Evolutionary conservation across 2,113 vertebrate genomes (phyloP).

Genomic region (Trichechus manatus): DNA sequence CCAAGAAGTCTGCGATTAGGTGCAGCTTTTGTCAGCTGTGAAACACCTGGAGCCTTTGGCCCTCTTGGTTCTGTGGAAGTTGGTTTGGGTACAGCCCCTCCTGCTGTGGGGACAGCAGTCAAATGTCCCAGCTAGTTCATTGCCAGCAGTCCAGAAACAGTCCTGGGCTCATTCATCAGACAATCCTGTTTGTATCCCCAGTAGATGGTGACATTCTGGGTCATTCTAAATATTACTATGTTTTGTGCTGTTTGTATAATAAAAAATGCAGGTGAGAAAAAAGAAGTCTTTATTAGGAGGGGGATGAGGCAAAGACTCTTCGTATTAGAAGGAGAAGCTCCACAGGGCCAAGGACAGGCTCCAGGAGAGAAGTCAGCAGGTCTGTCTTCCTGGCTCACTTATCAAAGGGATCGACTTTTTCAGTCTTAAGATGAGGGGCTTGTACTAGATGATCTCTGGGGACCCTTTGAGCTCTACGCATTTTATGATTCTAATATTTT

Average conservation of each 20-base stretch:
- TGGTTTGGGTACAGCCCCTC: neutral
- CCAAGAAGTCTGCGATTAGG: neutral
- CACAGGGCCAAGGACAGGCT: neutral
- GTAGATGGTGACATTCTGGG: neutral
- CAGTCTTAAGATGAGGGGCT: neutral
- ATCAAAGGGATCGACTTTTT: neutral
- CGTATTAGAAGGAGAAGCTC: neutral
- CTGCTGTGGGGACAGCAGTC: neutral
- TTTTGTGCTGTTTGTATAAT: neutral
- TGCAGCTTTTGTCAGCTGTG: neutral
- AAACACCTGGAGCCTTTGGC: neutral
- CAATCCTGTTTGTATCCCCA: neutral
- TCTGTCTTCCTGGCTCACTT: neutral
- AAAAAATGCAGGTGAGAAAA: neutral
- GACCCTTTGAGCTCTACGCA: neutral
- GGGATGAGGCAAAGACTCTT: neutral
- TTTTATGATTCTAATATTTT: constrained; percentile 51
- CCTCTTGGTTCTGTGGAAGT: neutral
- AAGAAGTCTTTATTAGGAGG: neutral
- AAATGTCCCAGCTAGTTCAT: neutral
- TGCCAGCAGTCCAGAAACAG: neutral
- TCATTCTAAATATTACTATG: neutral
- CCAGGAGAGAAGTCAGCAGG: neutral
- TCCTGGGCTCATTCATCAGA: neutral
- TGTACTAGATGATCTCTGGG: neutral